These are phyloP conservation scores for Eudasyphora cyanicolor DNA, from an alignment of 2,888 invertebrate genomes.

Conservation along the genomic window DNA sequence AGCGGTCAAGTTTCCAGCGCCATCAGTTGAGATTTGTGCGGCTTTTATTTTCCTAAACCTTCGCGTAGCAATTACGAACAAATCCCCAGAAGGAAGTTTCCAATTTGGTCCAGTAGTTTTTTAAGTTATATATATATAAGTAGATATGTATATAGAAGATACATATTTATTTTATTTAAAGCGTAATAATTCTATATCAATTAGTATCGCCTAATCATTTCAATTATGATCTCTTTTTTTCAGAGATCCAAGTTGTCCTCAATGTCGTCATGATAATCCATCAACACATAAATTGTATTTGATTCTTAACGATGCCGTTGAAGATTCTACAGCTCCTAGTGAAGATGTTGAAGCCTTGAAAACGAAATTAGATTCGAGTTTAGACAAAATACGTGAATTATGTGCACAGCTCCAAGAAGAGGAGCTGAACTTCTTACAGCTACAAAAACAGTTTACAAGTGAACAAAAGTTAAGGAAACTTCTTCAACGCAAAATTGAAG, in stretches of 20 bases:
- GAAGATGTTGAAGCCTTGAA: not conserved
- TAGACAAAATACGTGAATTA: conserved; percentile 7
- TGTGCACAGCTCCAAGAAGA: not conserved
- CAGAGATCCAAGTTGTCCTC: conserved; percentile 67
- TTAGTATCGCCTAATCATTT: no score
- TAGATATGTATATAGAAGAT: not conserved
- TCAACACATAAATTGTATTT: conserved; percentile 66
- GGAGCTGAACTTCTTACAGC: not conserved
- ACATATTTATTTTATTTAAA: no score
- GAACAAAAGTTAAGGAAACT: not conserved
- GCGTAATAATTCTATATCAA: no score
- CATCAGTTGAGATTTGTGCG: no score
- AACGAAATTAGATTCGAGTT: not conserved
- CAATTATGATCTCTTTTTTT: not conserved
- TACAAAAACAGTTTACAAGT: not conserved
- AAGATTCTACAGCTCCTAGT: conserved; percentile 11
- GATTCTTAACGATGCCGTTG: conserved; percentile 68
- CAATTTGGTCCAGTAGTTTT: not conserved
- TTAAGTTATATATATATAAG: not conserved
- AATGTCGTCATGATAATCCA: conserved; percentile 66
- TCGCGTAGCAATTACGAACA: no score
- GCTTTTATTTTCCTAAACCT: no score
- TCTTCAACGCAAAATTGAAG: not conserved
- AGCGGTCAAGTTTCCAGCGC: no score
- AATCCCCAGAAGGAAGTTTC: no score